These are phyloP conservation scores for Pycnomerus fuliginosus DNA, from an alignment of 2,888 invertebrate species.

Conservation along the genomic window DNA sequence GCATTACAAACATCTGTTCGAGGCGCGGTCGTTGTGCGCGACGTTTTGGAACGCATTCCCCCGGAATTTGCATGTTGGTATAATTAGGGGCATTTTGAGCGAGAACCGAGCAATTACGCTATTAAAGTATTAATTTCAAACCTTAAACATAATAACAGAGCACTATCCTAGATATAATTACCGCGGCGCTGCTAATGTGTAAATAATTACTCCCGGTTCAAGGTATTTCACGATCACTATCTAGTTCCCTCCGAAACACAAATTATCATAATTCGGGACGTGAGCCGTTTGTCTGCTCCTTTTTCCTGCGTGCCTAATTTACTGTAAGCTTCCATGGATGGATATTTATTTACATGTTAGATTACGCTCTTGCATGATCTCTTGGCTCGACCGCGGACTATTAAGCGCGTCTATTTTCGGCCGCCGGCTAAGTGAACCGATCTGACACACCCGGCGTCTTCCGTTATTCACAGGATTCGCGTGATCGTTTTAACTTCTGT, in stretches of 20 bases:
- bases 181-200: conserved; percentile 51
- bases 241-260: conserved; percentile 25
- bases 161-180: conserved; percentile 49
- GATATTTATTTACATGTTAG: conserved; percentile 26
- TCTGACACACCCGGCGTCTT: too few relatives aligned
- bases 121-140: conserved; percentile 53
- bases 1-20: too few relatives aligned
- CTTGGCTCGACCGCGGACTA: too few relatives aligned
- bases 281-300: conserved; percentile 10
- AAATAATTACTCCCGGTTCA: conserved; percentile 52
- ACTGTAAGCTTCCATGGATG: conserved; percentile 3
- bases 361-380: conserved; percentile 28
- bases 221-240: conserved; percentile 49
- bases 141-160: conserved; percentile 50
- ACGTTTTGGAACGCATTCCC: too few relatives aligned
- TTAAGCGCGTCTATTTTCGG: too few relatives aligned
- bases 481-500: too few relatives aligned
- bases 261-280: conserved; percentile 18
- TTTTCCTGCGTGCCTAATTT: conserved; percentile 22
- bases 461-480: too few relatives aligned
- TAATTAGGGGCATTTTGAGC: conserved; percentile 36
- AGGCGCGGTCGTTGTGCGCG: too few relatives aligned
- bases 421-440: too few relatives aligned
- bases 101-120: conserved; percentile 42
- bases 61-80: conserved; percentile 23